Percentiles rank a stretch among this genome's conserved stretches.
Evolutionary conservation across 2,888 invertebrate genomes (phyloP).

Genomic region (Epinotia nisella): DNA sequence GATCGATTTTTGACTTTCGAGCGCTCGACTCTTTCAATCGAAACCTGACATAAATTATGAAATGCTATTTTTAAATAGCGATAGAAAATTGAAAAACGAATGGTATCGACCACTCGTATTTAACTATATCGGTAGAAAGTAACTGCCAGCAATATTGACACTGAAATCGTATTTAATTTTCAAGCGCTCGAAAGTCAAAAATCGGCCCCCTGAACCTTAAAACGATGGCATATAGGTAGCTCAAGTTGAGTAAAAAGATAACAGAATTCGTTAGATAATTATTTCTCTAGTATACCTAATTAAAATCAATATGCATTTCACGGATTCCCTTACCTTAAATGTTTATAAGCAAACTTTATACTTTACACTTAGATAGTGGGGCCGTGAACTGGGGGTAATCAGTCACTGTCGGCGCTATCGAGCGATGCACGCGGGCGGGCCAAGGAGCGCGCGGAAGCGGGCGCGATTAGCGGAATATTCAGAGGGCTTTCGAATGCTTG

Average conservation of each 20-base stretch:
- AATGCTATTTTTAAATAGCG: too few species aligned
- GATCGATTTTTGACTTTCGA: too few species aligned
- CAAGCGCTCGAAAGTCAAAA: too few species aligned
- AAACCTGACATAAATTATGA: too few species aligned
- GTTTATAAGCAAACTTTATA: conserved; percentile 42
- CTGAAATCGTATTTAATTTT: too few species aligned
- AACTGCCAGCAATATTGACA: too few species aligned
- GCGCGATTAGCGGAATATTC: conserved; percentile 35
- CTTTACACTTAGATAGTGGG: conserved; percentile 49
- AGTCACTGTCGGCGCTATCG: conserved; percentile 80
- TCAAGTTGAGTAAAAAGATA: not conserved
- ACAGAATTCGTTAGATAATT: not conserved
- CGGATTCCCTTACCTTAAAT: conserved; percentile 33
- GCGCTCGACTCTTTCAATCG: too few species aligned
- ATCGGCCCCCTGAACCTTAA: too few species aligned
- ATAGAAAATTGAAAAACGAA: too few species aligned
- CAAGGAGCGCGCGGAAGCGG: conserved; percentile 52
- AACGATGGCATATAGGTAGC: too few species aligned
- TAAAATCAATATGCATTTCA: conserved; percentile 36
- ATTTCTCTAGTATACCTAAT: not conserved
- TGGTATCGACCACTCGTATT: too few species aligned
- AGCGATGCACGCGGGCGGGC: conserved; percentile 77
- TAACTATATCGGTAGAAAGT: too few species aligned
- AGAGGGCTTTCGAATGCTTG: not conserved
- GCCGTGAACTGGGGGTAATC: conserved; percentile 74